These are phyloP conservation scores for Rhineura floridana DNA, from an alignment of 2,113 vertebrate genomes.

Conservation along the genomic window DNA sequence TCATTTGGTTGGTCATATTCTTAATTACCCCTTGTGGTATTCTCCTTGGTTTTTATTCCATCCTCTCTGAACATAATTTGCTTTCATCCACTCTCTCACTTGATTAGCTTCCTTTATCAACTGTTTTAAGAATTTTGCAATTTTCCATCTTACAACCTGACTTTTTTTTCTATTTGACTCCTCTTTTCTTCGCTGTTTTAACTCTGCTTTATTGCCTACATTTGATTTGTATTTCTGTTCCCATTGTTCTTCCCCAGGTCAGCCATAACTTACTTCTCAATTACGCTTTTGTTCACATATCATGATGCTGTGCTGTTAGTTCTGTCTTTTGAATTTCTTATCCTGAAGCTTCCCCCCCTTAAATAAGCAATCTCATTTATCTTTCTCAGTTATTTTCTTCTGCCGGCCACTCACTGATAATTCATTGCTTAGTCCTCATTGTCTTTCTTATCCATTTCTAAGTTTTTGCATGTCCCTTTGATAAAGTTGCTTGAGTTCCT, in stretches of 20 bases:
- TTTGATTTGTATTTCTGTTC: not conserved
- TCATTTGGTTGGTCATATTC: not conserved
- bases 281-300: too few relatives aligned
- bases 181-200: not conserved
- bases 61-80: not conserved
- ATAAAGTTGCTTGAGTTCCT: not conserved
- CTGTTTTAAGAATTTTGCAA: not conserved
- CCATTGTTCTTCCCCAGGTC: not conserved
- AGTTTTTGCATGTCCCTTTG: not conserved
- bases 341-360: too few relatives aligned
- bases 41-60: not conserved
- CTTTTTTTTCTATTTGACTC: not conserved
- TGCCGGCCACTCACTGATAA: too few relatives aligned
- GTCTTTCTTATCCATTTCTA: not conserved
- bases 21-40: not conserved
- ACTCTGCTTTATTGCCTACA: not conserved
- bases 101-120: not conserved
- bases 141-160: not conserved
- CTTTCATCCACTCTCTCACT: not conserved
- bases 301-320: too few relatives aligned
- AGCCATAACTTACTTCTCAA: not conserved
- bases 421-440: not conserved
- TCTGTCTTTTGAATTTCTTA: too few relatives aligned
- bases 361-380: too few relatives aligned
- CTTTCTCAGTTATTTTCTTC: too few relatives aligned